These are phyloP conservation scores for Pterocles orientalis DNA, from an alignment of 2,113 vertebrate species.

Conservation along the genomic window DNA sequence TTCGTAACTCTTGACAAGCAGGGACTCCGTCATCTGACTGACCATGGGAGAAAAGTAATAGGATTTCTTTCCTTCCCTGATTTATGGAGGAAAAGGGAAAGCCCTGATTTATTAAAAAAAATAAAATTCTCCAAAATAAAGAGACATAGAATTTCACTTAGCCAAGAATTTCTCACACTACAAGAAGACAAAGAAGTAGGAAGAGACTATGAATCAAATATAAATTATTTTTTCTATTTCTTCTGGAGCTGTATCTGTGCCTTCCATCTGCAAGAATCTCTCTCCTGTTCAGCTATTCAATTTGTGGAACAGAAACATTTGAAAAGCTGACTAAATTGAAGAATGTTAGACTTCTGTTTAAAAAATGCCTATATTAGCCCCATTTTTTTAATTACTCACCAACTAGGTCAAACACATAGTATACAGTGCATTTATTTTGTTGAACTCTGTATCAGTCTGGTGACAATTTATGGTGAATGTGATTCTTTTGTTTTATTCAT, in stretches of 20 bases:
- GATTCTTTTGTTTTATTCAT: neutral
- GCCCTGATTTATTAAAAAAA: neutral
- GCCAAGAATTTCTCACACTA: neutral
- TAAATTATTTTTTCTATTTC: slow-evolving; percentile 7
- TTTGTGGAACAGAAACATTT: neutral
- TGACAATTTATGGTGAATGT: neutral
- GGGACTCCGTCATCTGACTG: neutral
- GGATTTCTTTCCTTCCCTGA: neutral
- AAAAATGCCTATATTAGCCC: neutral
- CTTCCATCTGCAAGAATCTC: neutral
- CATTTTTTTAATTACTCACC: neutral
- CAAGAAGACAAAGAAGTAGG: neutral
- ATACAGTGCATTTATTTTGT: neutral
- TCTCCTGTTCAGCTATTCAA: neutral
- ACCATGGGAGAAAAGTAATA: neutral
- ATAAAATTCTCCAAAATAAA: slow-evolving; percentile 24
- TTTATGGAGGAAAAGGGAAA: neutral
- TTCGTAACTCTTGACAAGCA: neutral
- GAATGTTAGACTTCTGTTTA: neutral
- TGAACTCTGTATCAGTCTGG: neutral
- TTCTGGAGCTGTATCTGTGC: neutral
- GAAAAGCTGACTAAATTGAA: neutral
- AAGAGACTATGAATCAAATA: slow-evolving; percentile 36
- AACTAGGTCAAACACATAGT: neutral
- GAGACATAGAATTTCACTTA: neutral